Base-by-base conservation (phyloP, 2,113 vertebrate genomes). In the Bujurquina vittata region DNA sequence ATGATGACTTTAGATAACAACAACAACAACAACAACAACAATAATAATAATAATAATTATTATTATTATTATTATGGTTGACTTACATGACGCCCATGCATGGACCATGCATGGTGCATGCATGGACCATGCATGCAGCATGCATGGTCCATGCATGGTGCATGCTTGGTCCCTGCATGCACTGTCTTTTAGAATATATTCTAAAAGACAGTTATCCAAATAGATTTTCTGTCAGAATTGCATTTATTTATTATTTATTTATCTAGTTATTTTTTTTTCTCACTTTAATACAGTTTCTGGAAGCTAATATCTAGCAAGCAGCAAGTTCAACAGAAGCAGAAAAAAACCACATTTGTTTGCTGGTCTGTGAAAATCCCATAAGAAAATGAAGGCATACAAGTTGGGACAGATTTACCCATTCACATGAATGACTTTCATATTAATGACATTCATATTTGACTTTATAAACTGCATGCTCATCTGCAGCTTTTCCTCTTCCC, bases 301-400 rank as follows among this genome's bases (percentile, higher is more conserved):
- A 65, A 65, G 37, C 12, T 23, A 65, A 5, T 14, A 46, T 67
- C 63, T 0, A 29, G 0, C 63, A 46, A 1, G 43, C 22, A 26
- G 63, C 35, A 1, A 9, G 5, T 67, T 46, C 46, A 67, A 26
- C 12, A 65, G 43, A 0, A 23, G 22, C 37, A 67, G 62, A 43
- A 67, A 65, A 26, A 0, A 0, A 0, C n/a, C 12, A 65, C 35
- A 43, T n/a, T 65, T 65, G 35, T 11, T 43, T 5, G 46, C 14
- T 0, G 62, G 37, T 65, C 40, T 14, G 62, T 43, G 62, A 65
- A 65, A 65, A 65, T n/a, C n/a, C n/a, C n/a, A n/a, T n/a, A n/a
- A 65, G 23, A 49, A 43, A 65, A 35, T 35, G 33, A 43, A 43
- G 9, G 0, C 62, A 43, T 43, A 5, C 29, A 31, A 31, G 29